Evolutionary conservation across 2,888 invertebrate genomes (phyloP).

Genomic region (Erebia palarica): DNA sequence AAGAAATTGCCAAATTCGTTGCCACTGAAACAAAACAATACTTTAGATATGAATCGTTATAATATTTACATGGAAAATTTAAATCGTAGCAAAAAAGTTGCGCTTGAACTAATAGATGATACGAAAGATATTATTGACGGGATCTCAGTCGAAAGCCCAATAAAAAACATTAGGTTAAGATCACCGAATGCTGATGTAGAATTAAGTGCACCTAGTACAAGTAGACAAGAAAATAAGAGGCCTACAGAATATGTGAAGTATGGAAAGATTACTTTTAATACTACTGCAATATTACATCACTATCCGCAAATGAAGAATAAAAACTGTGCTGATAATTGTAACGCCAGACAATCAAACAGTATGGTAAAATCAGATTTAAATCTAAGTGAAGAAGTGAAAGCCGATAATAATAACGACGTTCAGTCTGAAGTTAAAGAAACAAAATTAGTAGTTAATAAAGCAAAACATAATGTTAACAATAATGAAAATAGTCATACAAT

Average conservation of each 20-base stretch:
- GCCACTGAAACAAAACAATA: slow-evolving; percentile 73
- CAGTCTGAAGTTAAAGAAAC: slow-evolving; percentile 47
- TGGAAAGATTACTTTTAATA: slow-evolving; percentile 75
- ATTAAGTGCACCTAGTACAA: slow-evolving; percentile 64
- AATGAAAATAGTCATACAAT: slow-evolving; percentile 50
- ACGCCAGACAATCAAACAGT: slow-evolving; percentile 40
- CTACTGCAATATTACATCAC: slow-evolving; percentile 75
- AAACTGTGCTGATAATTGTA: slow-evolving; percentile 43
- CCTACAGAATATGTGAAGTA: slow-evolving; percentile 71
- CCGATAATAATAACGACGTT: slow-evolving; percentile 66
- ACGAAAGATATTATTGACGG: slow-evolving; percentile 65
- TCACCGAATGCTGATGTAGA: slow-evolving; percentile 55
- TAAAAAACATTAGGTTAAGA: slow-evolving; percentile 50
- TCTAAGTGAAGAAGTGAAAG: slow-evolving; percentile 48
- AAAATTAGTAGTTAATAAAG: slow-evolving; percentile 43
- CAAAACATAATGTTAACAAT: slow-evolving; percentile 65
- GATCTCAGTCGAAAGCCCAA: slow-evolving; percentile 48
- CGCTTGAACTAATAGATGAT: slow-evolving; percentile 70
- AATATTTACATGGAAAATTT: slow-evolving; percentile 74
- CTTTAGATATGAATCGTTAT: slow-evolving; percentile 73
- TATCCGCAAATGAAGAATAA: slow-evolving; percentile 69
- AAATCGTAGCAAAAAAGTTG: slow-evolving; percentile 66
- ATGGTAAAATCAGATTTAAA: slow-evolving; percentile 65
- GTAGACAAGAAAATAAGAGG: slow-evolving; percentile 55
- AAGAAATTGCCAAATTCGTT: slow-evolving; percentile 73